Evolutionary conservation across 2,888 invertebrate species (phyloP).

Genomic region (Caenorhabditis sulstoni): DNA sequence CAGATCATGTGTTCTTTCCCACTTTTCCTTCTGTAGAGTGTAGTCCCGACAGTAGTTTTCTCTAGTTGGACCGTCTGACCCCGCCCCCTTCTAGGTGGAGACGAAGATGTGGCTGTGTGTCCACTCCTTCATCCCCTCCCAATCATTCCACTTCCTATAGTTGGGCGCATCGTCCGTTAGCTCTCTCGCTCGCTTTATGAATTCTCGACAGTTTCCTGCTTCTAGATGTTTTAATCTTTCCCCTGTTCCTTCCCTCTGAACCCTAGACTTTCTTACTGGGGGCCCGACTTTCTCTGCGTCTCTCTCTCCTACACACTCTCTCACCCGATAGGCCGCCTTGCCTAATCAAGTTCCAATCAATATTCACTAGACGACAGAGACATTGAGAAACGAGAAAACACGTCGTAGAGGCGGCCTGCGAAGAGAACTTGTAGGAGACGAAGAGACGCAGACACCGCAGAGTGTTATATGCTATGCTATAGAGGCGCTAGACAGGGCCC

Average conservation of each 20-base stretch:
- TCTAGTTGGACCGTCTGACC: too few species aligned
- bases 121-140: too few species aligned
- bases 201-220: not conserved
- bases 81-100: too few species aligned
- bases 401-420: constrained; percentile 9
- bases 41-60: too few species aligned
- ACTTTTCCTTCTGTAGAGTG: too few species aligned
- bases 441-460: constrained; percentile 42
- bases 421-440: constrained; percentile 25
- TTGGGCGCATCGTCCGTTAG: too few species aligned
- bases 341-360: constrained; percentile 45
- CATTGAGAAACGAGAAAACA: constrained; percentile 29
- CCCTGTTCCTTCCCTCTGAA: constrained; percentile 1
- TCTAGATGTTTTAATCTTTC: not conserved
- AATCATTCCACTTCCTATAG: too few species aligned
- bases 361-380: constrained; percentile 22
- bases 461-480: constrained; percentile 22
- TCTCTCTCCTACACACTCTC: constrained; percentile 30
- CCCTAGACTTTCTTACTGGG: not conserved
- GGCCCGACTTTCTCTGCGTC: constrained; percentile 5
- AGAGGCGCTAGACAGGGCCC: constrained; percentile 22
- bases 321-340: constrained; percentile 3
- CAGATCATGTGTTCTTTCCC: too few species aligned
- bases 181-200: too few species aligned
- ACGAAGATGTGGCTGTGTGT: too few species aligned